Base-by-base conservation (phyloP, 2,888 invertebrate species). In the Epinotia brunnichana region DNA sequence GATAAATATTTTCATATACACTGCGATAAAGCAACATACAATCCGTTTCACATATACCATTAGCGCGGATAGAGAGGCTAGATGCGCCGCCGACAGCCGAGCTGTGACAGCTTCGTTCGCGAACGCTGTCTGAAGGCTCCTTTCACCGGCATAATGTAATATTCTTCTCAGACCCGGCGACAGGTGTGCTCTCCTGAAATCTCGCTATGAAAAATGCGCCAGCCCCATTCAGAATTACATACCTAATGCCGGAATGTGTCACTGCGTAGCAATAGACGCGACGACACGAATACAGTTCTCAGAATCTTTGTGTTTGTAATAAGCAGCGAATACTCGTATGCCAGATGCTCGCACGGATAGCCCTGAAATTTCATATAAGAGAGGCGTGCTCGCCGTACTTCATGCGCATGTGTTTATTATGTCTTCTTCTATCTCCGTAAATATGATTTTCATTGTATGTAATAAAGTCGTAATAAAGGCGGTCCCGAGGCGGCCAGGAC, bases 361-460 rank as follows among this genome's bases (percentile, higher is more conserved):
- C 77, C 79, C 79, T 80, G 82, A 80, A 83, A 82, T 81, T 82
- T 83, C 82, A 83, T 84, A 84, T 82, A 81, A 78, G 77, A 77
- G 76, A 78, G 77, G 77, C 77, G 60, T 73, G 60, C 75, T 77
- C 76, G 79, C 80, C 83, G 85, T 87, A 85, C 83, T 86, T 86
- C 82, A 85, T 81, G 82, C 85, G 84, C 86, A 84, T 85, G 86
- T 90, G 87, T 90, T 89, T 90, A 87, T 90, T 88, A 88, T 85
- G 87, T 83, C 84, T 84, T 85, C 85, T 85, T 85, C 83, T 85
- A 83, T 78, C 74, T 74, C 61, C 80, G 87, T 88, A 88, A 89
- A 89, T 90, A 90, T 89, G 89, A 89, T 89, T 89, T 87, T 87
- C 87, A 90, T 88, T 90, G 87, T 89, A 78, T 79, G 85, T 88